A percentile compares a stretch with the other conserved stretches of the same genome.
Evolutionary conservation across 2,888 invertebrate genomes (phyloP).

Genomic region (Azorinus chamasolen): DNA sequence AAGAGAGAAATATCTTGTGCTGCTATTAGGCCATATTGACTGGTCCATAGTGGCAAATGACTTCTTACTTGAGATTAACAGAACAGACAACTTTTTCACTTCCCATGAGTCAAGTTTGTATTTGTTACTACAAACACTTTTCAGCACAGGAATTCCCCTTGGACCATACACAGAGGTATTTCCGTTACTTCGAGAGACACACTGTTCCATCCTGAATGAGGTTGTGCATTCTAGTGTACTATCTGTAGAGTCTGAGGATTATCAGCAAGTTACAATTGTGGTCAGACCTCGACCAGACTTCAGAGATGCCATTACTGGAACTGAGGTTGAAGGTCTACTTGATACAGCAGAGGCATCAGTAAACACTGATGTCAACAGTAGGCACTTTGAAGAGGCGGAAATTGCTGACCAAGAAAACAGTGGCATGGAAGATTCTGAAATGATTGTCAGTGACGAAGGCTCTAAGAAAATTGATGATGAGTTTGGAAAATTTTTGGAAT

Average conservation of each 20-base stretch:
- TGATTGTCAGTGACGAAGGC: slow-evolving; percentile 5
- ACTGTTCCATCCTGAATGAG: slow-evolving; percentile 72
- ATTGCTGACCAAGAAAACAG: not conserved
- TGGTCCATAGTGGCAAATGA: slow-evolving; percentile 81
- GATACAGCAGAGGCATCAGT: slow-evolving; percentile 43
- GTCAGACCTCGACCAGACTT: slow-evolving; percentile 44
- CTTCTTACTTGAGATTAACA: slow-evolving; percentile 87
- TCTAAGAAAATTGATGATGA: slow-evolving; percentile 30
- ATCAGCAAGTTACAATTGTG: slow-evolving; percentile 64
- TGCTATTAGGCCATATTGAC: slow-evolving; percentile 86
- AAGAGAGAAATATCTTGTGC: slow-evolving; percentile 88
- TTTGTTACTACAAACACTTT: slow-evolving; percentile 88
- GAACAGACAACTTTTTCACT: slow-evolving; percentile 88
- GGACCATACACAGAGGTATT: slow-evolving; percentile 77
- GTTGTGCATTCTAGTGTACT: slow-evolving; percentile 71
- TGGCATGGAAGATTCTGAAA: slow-evolving; percentile 15
- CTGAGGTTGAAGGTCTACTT: slow-evolving; percentile 8
- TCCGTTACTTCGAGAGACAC: slow-evolving; percentile 70
- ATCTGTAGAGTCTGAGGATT: slow-evolving; percentile 63
- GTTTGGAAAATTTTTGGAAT: slow-evolving; percentile 55
- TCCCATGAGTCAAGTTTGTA: slow-evolving; percentile 89
- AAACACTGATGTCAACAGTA: slow-evolving; percentile 63
- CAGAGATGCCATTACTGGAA: slow-evolving; percentile 51
- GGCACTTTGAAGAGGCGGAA: slow-evolving; percentile 55
- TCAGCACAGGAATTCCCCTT: slow-evolving; percentile 87